Percentiles rank a stretch among this genome's conserved stretches.
Evolutionary conservation across 2,797 vertebrate species (phyloP).

Genomic region (Avahi laniger): DNA sequence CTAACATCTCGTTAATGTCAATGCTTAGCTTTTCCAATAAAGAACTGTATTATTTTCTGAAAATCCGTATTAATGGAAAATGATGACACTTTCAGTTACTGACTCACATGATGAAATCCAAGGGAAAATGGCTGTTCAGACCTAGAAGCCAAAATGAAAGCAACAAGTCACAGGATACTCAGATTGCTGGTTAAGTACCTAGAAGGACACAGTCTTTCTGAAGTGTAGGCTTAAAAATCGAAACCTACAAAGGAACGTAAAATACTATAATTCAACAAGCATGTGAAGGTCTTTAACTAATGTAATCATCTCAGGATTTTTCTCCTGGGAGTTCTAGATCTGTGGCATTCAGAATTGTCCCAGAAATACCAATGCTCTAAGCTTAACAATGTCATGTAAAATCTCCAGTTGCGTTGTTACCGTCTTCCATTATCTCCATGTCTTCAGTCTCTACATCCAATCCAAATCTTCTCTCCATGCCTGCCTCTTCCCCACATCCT

Average conservation of each 20-base stretch:
- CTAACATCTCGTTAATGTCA: conserved; percentile 20
- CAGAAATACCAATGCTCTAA: not conserved
- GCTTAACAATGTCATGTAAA: not conserved
- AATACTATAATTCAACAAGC: not conserved
- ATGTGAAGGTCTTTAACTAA: not conserved
- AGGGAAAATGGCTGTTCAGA: not conserved
- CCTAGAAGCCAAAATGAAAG: not conserved
- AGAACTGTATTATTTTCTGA: not conserved
- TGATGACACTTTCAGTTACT: not conserved
- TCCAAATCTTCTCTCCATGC: not conserved
- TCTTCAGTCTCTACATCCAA: not conserved
- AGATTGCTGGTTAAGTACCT: not conserved
- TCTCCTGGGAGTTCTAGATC: not conserved
- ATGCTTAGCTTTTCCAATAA: conserved; percentile 18
- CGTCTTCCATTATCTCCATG: not conserved
- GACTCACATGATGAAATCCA: not conserved
- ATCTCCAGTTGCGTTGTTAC: not conserved
- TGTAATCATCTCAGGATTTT: not conserved
- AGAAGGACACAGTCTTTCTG: not conserved
- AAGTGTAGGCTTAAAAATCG: not conserved
- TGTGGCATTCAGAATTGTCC: not conserved
- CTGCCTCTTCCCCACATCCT: not conserved
- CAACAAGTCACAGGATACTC: not conserved
- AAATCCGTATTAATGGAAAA: conserved; percentile 30
- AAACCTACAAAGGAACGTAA: not conserved